Base-by-base conservation (phyloP, 2,888 invertebrate genomes). In the Scrobipalpa costella region DNA sequence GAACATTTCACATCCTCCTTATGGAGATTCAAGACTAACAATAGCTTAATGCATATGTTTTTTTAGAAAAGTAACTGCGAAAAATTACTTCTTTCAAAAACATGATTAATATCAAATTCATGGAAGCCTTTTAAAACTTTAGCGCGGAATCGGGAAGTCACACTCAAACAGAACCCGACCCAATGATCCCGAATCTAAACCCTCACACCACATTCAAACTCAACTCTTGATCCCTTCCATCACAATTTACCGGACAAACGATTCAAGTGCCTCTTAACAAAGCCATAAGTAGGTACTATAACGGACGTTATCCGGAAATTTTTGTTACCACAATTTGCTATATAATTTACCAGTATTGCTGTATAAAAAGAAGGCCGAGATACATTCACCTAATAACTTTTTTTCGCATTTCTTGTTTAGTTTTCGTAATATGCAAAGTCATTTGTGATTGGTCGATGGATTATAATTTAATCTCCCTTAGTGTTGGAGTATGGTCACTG, bases 221-320 rank as follows among this genome's bases (percentile, higher is more conserved):
- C 7, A 49, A 27, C 47, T 60, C 34, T 47, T 58, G 63, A 63
- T 59, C 63, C 59, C 52, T 59, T 63, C 60, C 44, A 60, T 59
- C 50, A 47, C 61, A 61, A 64, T 60, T 63, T 63, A 34, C 52
- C 44, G 64, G 61, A 60, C 55, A 61, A 47, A 57, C 57, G 61
- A 44, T 21, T 15, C 21, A 34, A 64, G 61, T 61, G n/a, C 60
- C 57, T 47, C 47, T 49, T 57, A 47, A 62, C 58, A 60, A 60
- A 60, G 57, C 36, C 61, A 36, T 44, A 44, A 47, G 52, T 55
- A n/a, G n/a, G 27, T 33, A 50, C 33, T n/a, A 62, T 50, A 62
- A 38, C 62, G 44, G 34, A 17, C 44, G 57, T 57, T 57, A 47
- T 57, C 50, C 38, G 55, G 38, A 62, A 57, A 57, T 47, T 57